Base-by-base conservation (phyloP, 2,113 vertebrate genomes). In the Neodontobutis hainanensis region DNA sequence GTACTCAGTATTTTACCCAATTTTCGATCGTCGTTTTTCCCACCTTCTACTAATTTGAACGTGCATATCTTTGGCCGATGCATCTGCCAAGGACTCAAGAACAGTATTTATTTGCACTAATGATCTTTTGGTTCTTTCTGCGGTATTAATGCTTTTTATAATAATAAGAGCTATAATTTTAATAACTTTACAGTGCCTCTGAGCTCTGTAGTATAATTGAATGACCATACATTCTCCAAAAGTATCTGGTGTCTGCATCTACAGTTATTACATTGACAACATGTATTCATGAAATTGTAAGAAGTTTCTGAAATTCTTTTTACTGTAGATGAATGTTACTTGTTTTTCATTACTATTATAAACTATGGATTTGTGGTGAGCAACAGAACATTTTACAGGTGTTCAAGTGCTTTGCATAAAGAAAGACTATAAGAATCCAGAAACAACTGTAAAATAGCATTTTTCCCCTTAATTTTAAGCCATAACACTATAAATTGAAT, bases 71-170 rank as follows among this genome's bases (percentile, higher is more conserved):
- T 36, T 35, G 19, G 19, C 19, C 27, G 4, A 10, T 49, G 14
- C 51, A 11, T 45, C n/a, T 11, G 16, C 38, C 5, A 42, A 9
- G 34, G 12, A 35, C 27, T 27, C 35, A 32, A 32, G 34, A 50
- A 38, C 44, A 0, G 11, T 34, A 55, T 38, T 55, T 68, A 27
- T 71, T 68, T 64, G 69, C 75, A 61, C 53, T 75, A 69, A 27
- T 59, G 27, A 52, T 15, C 7, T 74, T 68, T 70, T 67, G 55
- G 61, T 62, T 59, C 51, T 15, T 47, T 68, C 6, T 11, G 6
- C 36, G 10, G 4, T 16, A n/a, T 38, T 38, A 61, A 59, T 8
- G 1, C 19, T 59, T 36, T 59, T 59, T 45, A 27, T 4, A 10
- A 52, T 35, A 5, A 35, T 53, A 34, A 53, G 27, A 35, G 12